These are phyloP conservation scores for Colaptes auratus DNA, from an alignment of 2,113 vertebrate species.

Conservation along the genomic window DNA sequence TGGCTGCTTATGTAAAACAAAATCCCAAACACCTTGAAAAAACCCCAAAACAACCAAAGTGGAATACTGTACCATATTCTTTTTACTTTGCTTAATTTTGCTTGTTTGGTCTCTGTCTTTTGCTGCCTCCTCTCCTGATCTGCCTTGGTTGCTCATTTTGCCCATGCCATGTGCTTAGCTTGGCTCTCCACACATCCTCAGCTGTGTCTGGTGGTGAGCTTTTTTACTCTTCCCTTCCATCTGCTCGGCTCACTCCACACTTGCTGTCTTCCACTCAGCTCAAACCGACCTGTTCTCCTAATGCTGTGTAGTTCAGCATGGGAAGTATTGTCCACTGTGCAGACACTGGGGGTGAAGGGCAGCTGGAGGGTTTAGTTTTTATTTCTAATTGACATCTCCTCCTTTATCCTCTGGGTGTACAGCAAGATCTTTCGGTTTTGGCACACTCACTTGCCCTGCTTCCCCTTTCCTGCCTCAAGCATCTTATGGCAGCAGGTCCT, in stretches of 20 bases:
- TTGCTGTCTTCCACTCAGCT: not conserved
- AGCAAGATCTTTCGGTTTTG: slow-evolving; percentile 28
- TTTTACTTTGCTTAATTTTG: not conserved
- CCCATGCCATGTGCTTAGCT: slow-evolving; percentile 14
- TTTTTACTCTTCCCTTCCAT: slow-evolving; percentile 10
- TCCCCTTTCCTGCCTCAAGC: slow-evolving; percentile 41
- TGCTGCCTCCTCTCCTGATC: slow-evolving; percentile 10
- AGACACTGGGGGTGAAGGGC: not conserved
- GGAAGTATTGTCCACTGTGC: not conserved
- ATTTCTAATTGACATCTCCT: not conserved
- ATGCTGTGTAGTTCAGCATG: not conserved
- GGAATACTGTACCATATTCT: not conserved
- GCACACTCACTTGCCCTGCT: slow-evolving; percentile 26
- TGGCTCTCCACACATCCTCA: slow-evolving; percentile 4
- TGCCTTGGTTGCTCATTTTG: slow-evolving; percentile 31
- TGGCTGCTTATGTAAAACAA: slow-evolving; percentile 20
- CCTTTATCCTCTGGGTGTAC: not conserved
- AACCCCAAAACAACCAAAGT: not conserved
- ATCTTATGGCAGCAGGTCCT: slow-evolving; percentile 39
- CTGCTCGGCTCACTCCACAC: not conserved
- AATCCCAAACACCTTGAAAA: not conserved
- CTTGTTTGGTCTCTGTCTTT: slow-evolving; percentile 14
- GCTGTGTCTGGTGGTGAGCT: not conserved
- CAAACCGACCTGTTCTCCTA: not conserved
- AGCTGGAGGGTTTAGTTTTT: not conserved